Conservation (phyloP, 2,797 vertebrate genomes). For the Danio tinwini region DNA sequence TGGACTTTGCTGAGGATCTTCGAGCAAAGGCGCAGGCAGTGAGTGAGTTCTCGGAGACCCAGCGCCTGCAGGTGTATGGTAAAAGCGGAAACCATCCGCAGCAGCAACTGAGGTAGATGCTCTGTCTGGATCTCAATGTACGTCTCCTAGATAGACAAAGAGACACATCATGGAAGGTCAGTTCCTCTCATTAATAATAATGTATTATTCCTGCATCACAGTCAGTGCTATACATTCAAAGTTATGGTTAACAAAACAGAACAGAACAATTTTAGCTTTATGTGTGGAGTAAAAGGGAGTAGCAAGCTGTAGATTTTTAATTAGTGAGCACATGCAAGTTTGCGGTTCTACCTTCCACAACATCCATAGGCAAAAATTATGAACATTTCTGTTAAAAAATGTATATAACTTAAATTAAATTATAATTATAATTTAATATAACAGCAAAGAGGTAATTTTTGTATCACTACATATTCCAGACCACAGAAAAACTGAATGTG, state of each 20-base stretch:
- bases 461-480: neutral
- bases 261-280: neutral
- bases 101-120: slow-evolving; percentile 93
- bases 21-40: slow-evolving; percentile 95
- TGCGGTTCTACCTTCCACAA: slow-evolving; percentile 74
- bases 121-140: slow-evolving; percentile 99
- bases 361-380: slow-evolving; percentile 69
- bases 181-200: neutral
- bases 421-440: neutral
- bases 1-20: slow-evolving; percentile 99
- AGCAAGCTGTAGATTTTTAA: slow-evolving; percentile 5
- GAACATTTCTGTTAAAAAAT: slow-evolving; percentile 43
- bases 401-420: too few relatives aligned
- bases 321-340: slow-evolving; percentile 68
- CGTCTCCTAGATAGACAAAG: slow-evolving; percentile 83
- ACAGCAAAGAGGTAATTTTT: neutral
- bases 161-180: slow-evolving; percentile 3
- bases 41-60: slow-evolving; percentile 88
- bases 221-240: neutral
- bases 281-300: neutral
- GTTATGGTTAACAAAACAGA: neutral
- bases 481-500: slow-evolving; percentile 28
- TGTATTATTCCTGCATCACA: neutral
- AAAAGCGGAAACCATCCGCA: slow-evolving; percentile 94
- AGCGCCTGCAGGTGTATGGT: slow-evolving; percentile 89